Percentiles rank a stretch among this genome's conserved stretches.
Evolutionary conservation across 92 coral and sea anemone species (phyloP).

Genomic region (Parazoanthus atlanticus): DNA sequence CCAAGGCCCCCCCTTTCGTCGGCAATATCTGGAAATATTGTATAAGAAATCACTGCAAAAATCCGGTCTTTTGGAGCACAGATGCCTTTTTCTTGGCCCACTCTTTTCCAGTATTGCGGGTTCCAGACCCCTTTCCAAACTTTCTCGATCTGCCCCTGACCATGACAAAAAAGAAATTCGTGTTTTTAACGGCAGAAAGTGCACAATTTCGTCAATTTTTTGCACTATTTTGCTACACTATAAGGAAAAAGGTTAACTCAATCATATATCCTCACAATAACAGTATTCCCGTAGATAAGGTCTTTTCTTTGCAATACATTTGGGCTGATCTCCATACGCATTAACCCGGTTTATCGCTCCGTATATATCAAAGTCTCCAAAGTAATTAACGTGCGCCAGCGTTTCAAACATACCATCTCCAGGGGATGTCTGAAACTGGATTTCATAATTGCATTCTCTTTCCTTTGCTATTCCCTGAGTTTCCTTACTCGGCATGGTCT

Average conservation of each 20-base stretch:
- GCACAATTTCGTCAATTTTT: too few relatives aligned
- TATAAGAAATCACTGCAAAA: too few relatives aligned
- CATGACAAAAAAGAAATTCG: too few relatives aligned
- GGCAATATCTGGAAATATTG: too few relatives aligned
- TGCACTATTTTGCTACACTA: too few relatives aligned
- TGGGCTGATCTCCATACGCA: constrained; percentile 57
- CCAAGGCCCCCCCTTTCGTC: too few relatives aligned
- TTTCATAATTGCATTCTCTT: constrained; percentile 64
- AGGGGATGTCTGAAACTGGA: constrained; percentile 68
- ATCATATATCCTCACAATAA: constrained; percentile 33
- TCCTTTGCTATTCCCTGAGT: constrained; percentile 5
- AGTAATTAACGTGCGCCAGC: constrained; percentile 19
- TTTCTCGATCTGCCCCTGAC: too few relatives aligned
- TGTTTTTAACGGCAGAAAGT: too few relatives aligned
- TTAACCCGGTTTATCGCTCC: constrained; percentile 51
- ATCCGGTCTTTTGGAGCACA: too few relatives aligned
- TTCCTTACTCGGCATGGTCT: constrained; percentile 41
- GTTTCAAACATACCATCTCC: constrained; percentile 69
- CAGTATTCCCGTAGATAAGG: constrained; percentile 67
- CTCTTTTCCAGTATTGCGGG: too few relatives aligned
- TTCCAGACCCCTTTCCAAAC: too few relatives aligned
- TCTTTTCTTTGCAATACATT: constrained; percentile 45
- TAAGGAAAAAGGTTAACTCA: background rate
- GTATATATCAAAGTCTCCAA: constrained; percentile 32
- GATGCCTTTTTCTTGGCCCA: too few relatives aligned